Base-by-base conservation (phyloP, 2,797 vertebrate species). In the Phoeniculus purpureus region DNA sequence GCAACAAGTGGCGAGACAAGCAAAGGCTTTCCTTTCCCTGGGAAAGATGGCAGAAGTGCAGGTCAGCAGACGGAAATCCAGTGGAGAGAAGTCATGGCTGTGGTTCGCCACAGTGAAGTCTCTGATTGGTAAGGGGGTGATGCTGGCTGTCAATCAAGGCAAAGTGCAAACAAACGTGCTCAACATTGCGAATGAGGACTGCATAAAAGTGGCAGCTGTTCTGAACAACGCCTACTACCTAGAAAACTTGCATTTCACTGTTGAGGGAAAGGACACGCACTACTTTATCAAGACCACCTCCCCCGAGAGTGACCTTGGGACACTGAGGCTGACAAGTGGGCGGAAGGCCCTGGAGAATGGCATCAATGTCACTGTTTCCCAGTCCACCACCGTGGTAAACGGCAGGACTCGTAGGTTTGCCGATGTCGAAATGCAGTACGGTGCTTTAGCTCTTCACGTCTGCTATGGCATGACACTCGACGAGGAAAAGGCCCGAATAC, bases 141-240 rank as follows among this genome's bases (percentile, higher is more conserved):
- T 99, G 99, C 98, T 99, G 1, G 99, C 99, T 31, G 98, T 99
- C 94, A 99, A 98, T 97, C 99, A 98, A 96, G 99, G 99, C 93
- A 98, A 98, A 81, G 98, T 99, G 92, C 98, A 98, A 96, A 99
- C 99, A 72, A 99, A 99, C 16, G 98, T 98, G 29, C 98, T 99
- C 93, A 99, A 99, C 90, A 98, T 99, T 84, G 99, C 99, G 34
- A 98, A 98, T 64, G 99, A 99, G 97, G 99, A 99, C 98, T 99
- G 99, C 94, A 98, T 99, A 95, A 99, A 99, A 97, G 98, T 99
- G 90, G 99, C 99, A 21, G 98, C 98, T 7, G 98, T 99, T 96
- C 98, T 99, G 77, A 99, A 99, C 96, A 99, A 98, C 4, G 99
- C 99, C 64, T 99, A 99, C 97, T 99, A 99, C 96, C 97, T 99